phyloP scores from a whole-genome alignment of 1,140 invertebrate species.

The Caenorhabditis briggsae region DNA sequence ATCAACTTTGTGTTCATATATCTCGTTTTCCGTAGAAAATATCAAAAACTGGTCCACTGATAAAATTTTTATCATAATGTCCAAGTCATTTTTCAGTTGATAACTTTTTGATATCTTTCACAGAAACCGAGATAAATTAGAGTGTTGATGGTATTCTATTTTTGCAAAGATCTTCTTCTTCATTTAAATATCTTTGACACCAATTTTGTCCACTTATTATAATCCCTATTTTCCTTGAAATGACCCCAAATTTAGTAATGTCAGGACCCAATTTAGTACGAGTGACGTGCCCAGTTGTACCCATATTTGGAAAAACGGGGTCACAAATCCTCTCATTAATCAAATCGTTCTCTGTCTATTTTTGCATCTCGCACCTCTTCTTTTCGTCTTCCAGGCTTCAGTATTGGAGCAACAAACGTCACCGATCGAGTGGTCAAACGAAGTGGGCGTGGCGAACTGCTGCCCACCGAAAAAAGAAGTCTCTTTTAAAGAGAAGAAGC shows the following conservation, averaged over 20 bases:
- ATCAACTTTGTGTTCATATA: neutral
- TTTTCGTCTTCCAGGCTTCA: neutral
- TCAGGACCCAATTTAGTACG: too few species aligned
- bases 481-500: neutral
- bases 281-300: neutral
- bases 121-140: too few species aligned
- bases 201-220: neutral
- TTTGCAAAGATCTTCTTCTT: too few species aligned
- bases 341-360: constrained; percentile 17
- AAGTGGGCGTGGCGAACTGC: constrained; percentile 52
- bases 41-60: neutral
- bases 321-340: constrained; percentile 44
- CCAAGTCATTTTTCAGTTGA: too few species aligned
- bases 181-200: neutral
- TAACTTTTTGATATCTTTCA: too few species aligned
- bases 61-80: too few species aligned
- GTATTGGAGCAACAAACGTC: constrained; percentile 55
- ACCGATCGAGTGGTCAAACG: constrained; percentile 46
- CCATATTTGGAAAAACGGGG: neutral
- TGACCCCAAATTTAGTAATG: neutral
- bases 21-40: neutral
- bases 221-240: neutral
- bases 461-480: constrained; percentile 13
- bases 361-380: neutral
- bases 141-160: too few species aligned